These are phyloP conservation scores for Platorchestia sp. DNA, from an alignment of 1,140 invertebrate genomes.

Conservation along the genomic window DNA sequence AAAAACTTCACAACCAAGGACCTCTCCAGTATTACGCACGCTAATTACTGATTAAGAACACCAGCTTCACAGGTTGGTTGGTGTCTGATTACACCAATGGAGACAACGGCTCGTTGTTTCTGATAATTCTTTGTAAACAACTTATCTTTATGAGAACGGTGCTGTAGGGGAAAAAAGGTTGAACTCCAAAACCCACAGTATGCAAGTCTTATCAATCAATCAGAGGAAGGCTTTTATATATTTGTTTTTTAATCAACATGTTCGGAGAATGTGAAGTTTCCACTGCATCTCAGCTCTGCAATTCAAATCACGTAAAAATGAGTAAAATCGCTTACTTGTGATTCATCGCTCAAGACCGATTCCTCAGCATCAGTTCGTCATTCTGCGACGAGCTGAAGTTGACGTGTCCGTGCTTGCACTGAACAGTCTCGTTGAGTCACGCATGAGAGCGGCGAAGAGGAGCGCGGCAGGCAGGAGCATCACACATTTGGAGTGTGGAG, in stretches of 20 bases:
- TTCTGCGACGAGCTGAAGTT: too few species aligned
- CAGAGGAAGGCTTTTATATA: too few species aligned
- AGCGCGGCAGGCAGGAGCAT: neutral
- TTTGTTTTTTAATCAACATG: neutral
- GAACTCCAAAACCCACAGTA: neutral
- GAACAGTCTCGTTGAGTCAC: neutral
- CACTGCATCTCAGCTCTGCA: neutral
- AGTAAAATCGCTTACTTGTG: neutral
- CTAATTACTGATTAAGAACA: neutral
- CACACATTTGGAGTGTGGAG: neutral
- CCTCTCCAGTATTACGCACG: neutral
- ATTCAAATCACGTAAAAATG: neutral
- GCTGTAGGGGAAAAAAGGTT: neutral
- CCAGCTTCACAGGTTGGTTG: neutral
- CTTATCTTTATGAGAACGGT: neutral
- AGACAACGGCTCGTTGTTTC: neutral
- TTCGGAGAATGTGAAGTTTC: neutral
- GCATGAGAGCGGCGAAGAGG: neutral
- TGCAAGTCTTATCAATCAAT: neutral
- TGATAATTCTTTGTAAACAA: neutral
- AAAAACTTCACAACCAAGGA: neutral
- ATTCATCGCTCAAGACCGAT: neutral
- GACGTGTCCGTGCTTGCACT: neutral
- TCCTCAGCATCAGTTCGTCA: neutral
- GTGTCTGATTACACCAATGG: neutral